Evolutionary conservation across 35 echinoderm and acorn worm species (phyloP).

Genomic region (Hemicentrotus pulcherrimus): DNA sequence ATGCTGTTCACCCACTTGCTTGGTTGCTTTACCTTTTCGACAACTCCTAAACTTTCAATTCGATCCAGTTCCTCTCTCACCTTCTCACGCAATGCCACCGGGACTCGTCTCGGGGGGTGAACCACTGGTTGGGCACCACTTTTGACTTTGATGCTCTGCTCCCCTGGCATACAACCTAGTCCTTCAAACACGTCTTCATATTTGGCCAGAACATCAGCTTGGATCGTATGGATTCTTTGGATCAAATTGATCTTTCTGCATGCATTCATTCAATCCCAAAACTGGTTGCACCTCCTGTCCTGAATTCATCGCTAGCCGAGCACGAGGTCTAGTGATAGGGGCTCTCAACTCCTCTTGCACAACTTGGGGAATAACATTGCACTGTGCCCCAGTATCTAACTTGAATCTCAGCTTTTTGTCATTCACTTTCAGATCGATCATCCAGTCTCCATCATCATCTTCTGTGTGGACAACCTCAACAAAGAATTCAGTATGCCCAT

Average conservation of each 20-base stretch:
- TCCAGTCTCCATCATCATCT: background rate
- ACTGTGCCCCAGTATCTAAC: too few relatives aligned
- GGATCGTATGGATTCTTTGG: background rate
- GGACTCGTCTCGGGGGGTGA: conserved; percentile 43
- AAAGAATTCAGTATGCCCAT: too few relatives aligned
- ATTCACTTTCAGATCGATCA: too few relatives aligned
- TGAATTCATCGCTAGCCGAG: conserved; percentile 39
- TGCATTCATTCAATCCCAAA: too few relatives aligned
- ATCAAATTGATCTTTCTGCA: background rate
- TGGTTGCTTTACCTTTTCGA: conserved; percentile 31
- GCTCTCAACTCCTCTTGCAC: too few relatives aligned
- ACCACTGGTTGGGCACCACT: conserved; percentile 40
- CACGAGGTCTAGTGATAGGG: too few relatives aligned
- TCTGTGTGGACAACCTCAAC: too few relatives aligned
- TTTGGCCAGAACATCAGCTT: background rate
- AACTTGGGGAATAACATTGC: too few relatives aligned
- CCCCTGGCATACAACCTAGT: conserved; percentile 48
- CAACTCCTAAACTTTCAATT: conserved; percentile 44
- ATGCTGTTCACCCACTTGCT: conserved; percentile 69
- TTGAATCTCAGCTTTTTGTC: too few relatives aligned
- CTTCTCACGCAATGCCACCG: conserved; percentile 50
- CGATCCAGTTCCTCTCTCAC: conserved; percentile 56
- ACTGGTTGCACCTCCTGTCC: background rate
- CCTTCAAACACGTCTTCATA: conserved; percentile 56
- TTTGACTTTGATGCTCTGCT: conserved; percentile 24